Evolutionary conservation across 2,888 invertebrate species (phyloP).

Genomic region (Heliconius charithonia): DNA sequence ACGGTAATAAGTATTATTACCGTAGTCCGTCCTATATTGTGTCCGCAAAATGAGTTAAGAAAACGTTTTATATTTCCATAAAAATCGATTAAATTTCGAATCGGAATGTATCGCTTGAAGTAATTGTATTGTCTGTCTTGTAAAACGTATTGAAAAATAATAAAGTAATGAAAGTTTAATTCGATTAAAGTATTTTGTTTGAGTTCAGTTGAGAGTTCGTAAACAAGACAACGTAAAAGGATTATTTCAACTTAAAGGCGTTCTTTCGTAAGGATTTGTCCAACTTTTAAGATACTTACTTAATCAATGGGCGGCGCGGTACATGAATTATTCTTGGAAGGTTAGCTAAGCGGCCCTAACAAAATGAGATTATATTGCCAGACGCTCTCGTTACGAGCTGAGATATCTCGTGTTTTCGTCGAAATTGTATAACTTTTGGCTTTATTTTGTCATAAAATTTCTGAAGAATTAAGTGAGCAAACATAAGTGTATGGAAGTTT

Average conservation of each 20-base stretch:
- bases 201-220: constrained; percentile 2
- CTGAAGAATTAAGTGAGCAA: constrained; percentile 13
- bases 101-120: background rate
- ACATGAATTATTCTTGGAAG: constrained; percentile 23
- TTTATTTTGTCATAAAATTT: constrained; percentile 28
- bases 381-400: constrained; percentile 47
- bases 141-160: background rate
- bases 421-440: constrained; percentile 37
- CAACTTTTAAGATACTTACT: constrained; percentile 22
- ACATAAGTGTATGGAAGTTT: constrained; percentile 22
- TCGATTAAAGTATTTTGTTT: constrained; percentile 11
- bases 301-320: constrained; percentile 22
- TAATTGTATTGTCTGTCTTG: background rate
- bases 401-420: constrained; percentile 40
- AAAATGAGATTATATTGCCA: constrained; percentile 53
- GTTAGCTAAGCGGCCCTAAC: constrained; percentile 32
- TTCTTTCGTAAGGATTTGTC: constrained; percentile 10
- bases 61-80: background rate
- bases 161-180: background rate
- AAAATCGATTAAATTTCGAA: constrained; percentile 3
- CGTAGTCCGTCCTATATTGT: background rate
- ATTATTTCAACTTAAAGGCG: constrained; percentile 15
- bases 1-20: too few species aligned
- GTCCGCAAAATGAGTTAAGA: background rate
- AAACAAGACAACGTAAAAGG: constrained; percentile 16